Conservation (phyloP, 2,888 invertebrate genomes). For the Rambutsinella grinnellia region DNA sequence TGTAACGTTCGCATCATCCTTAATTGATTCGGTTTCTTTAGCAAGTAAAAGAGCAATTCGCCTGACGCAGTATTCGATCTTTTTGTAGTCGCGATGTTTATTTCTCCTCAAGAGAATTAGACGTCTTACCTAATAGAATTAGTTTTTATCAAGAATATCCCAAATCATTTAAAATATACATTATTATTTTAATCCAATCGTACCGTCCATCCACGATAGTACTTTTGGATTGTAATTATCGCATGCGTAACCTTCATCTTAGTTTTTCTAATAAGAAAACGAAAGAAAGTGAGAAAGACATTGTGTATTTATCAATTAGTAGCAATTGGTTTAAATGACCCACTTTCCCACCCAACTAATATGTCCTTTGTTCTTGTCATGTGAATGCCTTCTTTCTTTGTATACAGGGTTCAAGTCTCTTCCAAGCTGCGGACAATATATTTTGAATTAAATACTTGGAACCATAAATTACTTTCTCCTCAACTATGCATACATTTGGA, state of each 20-base stretch:
- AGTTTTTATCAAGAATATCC: background rate
- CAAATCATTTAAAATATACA: background rate
- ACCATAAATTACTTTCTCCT: background rate
- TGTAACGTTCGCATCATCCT: constrained; percentile 16
- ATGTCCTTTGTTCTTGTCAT: no score
- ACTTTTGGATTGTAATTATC: constrained; percentile 36
- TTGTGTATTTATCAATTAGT: no score
- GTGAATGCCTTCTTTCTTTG: no score
- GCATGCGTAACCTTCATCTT: constrained; percentile 13
- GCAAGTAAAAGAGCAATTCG: constrained; percentile 50
- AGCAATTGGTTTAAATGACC: no score
- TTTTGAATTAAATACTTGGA: background rate
- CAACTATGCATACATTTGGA: constrained; percentile 38
- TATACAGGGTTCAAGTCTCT: background rate
- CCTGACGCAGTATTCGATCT: constrained; percentile 42
- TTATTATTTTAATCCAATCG: background rate
- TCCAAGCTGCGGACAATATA: background rate
- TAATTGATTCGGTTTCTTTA: constrained; percentile 24
- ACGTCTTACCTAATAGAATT: constrained; percentile 25
- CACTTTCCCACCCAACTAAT: no score
- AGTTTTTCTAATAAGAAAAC: no score
- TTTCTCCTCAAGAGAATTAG: constrained; percentile 36
- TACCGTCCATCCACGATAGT: constrained; percentile 53
- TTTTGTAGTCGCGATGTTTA: constrained; percentile 22
- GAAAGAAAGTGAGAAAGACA: no score